Percentiles rank a stretch among this genome's conserved stretches.
Evolutionary conservation across 2,113 vertebrate genomes (phyloP).

Genomic region (Anas platyrhynchos): DNA sequence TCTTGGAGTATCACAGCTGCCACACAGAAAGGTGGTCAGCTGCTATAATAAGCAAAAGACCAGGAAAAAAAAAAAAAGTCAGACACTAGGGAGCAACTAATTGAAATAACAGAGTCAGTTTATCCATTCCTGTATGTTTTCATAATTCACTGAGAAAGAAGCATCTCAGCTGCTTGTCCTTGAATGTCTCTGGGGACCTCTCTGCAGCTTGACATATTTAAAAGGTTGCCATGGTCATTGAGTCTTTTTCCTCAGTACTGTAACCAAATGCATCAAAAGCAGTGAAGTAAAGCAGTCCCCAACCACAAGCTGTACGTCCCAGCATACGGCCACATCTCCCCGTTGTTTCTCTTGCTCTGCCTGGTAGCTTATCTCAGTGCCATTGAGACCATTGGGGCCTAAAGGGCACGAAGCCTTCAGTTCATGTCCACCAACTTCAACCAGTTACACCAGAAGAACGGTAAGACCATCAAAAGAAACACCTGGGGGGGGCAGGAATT

Average conservation of each 20-base stretch:
- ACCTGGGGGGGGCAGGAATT: background rate
- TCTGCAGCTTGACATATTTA: background rate
- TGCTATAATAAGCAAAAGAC: background rate
- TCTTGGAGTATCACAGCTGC: background rate
- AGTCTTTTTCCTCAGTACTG: background rate
- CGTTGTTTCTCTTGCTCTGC: background rate
- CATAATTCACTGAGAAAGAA: constrained; percentile 27
- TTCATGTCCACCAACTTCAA: background rate
- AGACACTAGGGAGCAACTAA: constrained; percentile 1
- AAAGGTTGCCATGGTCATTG: background rate
- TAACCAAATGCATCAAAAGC: background rate
- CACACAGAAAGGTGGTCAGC: background rate
- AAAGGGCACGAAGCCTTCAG: background rate
- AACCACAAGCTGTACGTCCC: background rate
- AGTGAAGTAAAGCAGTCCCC: background rate
- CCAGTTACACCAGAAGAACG: background rate
- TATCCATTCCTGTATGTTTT: background rate
- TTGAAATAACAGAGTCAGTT: background rate
- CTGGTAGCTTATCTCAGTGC: background rate
- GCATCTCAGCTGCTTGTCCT: constrained; percentile 3
- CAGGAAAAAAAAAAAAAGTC: constrained; percentile 5
- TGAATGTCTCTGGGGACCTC: background rate
- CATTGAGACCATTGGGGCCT: background rate
- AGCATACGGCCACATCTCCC: rapidly evolving
- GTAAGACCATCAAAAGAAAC: background rate